Evolutionary conservation across 1,140 invertebrate genomes (phyloP), one percentile per base, ranked within the genome.

Genomic region (Dryas iulia): DNA sequence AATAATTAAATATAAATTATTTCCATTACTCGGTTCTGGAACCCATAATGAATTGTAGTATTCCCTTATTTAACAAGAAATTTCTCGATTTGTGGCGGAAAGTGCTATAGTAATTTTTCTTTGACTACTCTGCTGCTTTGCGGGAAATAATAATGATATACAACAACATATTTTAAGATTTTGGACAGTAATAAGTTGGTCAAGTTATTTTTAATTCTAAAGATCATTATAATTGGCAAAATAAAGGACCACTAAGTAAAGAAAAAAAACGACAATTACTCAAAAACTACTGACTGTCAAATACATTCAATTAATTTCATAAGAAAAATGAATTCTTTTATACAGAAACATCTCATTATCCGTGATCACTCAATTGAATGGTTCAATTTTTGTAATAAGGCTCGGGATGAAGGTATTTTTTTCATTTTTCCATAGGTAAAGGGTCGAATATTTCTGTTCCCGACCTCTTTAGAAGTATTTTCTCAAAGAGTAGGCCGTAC

Each of bases 331-430:
- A 28, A 52, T 28, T 62, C 25, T 47, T 28, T 62, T 30, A 53
- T 62, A 52, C 18, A 39, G 25, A 53, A 62, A 52, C 39, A 21
- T 25, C 59, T 52, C 59, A 47, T 62, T 62, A 62, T 62, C 24
- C 47, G 25, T 3, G 39, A 28, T 25, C 39, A 62, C 52, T 62
- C 59, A 35, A 26, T 53, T 52, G 59, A 61, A 61, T 47, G 59
- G 35, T 62, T 62, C 59, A 62, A 30, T 62, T 62, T 62, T 62
- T 28, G 39, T 47, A 62, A 26, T 62, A 52, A 62, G 30, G 26
- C 18, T 59, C 52, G 35, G 59, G 39, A 30, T 26, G 35, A 60
- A 62, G 59, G 59, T 62, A 62, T 62, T 62, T 60, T 60, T 26
- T 47, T 52, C 39, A 14, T 47, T 62, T 62, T 14, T n/a, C n/a